These are phyloP conservation scores for Rhopalosiphum maidis DNA, from an alignment of 1,140 invertebrate genomes.

Conservation along the genomic window DNA sequence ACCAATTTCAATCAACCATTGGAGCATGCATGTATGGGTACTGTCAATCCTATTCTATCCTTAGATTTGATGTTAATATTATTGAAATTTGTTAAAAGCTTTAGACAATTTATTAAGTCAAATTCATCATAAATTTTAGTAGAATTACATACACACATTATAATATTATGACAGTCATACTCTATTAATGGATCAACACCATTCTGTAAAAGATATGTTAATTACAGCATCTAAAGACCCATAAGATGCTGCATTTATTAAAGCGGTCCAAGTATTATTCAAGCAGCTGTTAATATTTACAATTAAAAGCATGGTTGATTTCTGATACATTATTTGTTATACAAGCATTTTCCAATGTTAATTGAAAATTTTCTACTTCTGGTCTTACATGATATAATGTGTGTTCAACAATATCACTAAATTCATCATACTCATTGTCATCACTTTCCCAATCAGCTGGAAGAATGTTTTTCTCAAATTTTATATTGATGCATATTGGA, in stretches of 20 bases:
- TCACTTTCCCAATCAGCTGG: slow-evolving; percentile 22
- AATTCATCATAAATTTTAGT: neutral
- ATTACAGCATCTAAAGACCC: slow-evolving; percentile 39
- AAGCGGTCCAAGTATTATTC: neutral
- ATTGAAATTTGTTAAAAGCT: neutral
- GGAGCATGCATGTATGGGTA: slow-evolving; percentile 26
- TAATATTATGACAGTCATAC: slow-evolving; percentile 40
- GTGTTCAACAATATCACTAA: slow-evolving; percentile 14
- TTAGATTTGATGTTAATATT: slow-evolving; percentile 5
- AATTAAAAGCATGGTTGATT: slow-evolving; percentile 7
- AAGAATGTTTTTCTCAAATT: neutral
- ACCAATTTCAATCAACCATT: slow-evolving; percentile 28
- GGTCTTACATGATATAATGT: neutral
- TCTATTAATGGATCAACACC: slow-evolving; percentile 23
- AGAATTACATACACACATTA: slow-evolving; percentile 53
- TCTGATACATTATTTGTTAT: slow-evolving; percentile 22
- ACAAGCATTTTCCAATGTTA: neutral
- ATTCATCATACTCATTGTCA: neutral
- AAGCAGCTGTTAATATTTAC: slow-evolving; percentile 28
- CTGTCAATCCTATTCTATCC: slow-evolving; percentile 39
- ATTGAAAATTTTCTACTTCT: neutral
- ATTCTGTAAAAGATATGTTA: slow-evolving; percentile 49
- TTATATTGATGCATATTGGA: slow-evolving; percentile 1
- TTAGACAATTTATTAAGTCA: slow-evolving; percentile 41
- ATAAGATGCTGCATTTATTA: slow-evolving; percentile 40